Base-by-base conservation (phyloP, 2,888 invertebrate genomes). In the Andrena bucephala region DNA sequence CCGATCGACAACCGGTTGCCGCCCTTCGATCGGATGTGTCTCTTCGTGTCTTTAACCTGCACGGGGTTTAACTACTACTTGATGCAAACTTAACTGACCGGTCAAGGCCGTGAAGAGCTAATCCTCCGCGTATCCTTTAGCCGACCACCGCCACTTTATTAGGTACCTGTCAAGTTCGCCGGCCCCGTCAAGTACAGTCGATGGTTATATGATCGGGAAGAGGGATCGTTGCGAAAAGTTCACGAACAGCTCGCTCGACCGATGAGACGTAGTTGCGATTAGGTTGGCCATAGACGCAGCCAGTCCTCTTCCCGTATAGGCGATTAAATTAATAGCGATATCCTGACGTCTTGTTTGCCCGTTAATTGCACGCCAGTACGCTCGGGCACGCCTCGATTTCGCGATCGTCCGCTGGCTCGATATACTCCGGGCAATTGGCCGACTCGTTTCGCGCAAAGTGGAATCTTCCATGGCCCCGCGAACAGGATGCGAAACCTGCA, bases 401-500 rank as follows among this genome's bases (percentile, higher is more conserved):
- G 31, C 24, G 79, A 59, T 78, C 65, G 29, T 7, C 29, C 16
- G 4, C 20, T 57, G n/a, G 31, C 13, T 16, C 20, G 13, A 42
- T 24, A 6, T 57, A 42, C 57, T 24, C 10, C 33, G 29, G 36
- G 36, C 33, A 27, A 48, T 63, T 3, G 52, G 29, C n/a, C 33
- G 50, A n/a, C 66, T 3, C 52, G 65, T 59, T 33, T 71, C 50
- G 33, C 67, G 62, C 62, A 79, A 69, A 67, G 36, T 50, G 66
- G 82, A 75, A 76, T 68, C 57, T 62, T 20, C 16, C 42, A 7
- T n/a, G 29, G 57, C 31, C 54, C 1, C 57, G 67, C 54, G 57
- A 66, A 83, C 83, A 84, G 83, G 83, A 84, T 78, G 77, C 83
- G 77, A 78, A 84, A 84, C 83, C 83, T 74, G 83, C 52, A 74